phyloP scores from a whole-genome alignment of 2,888 invertebrate species.

The Hydropsyche betteni region DNA sequence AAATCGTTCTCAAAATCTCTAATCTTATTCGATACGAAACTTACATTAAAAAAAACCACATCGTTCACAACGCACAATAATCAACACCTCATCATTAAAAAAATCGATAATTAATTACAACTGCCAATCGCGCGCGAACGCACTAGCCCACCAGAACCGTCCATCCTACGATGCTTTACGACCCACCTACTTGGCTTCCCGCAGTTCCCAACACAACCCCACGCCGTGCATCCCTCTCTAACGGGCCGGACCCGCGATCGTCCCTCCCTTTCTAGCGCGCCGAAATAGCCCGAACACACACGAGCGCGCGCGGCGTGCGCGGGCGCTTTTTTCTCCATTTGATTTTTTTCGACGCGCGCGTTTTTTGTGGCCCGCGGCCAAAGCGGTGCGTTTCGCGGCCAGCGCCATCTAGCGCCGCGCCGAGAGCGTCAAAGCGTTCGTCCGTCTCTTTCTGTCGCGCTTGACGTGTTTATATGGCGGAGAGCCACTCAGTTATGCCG shows the following conservation, averaged over 20 bases:
- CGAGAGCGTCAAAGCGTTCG: neutral
- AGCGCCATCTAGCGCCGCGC: constrained; percentile 38
- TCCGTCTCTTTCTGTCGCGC: no score
- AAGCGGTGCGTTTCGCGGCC: neutral
- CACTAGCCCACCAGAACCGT: constrained; percentile 53
- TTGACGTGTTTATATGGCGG: constrained; percentile 59
- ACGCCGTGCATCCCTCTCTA: constrained; percentile 43
- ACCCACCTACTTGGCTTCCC: constrained; percentile 67
- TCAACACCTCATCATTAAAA: no score
- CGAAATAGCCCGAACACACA: constrained; percentile 40
- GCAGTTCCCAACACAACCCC: constrained; percentile 38
- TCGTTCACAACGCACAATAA: no score
- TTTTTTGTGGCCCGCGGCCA: neutral
- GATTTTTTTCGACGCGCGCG: constrained; percentile 51
- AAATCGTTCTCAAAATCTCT: no score
- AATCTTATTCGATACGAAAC: no score
- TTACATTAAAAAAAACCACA: no score
- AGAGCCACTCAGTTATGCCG: constrained; percentile 67
- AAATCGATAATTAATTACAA: neutral
- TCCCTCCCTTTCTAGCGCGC: neutral
- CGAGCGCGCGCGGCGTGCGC: neutral
- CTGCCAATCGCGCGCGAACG: constrained; percentile 28
- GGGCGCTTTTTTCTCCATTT: neutral
- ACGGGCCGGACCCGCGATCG: neutral
- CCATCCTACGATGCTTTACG: constrained; percentile 65